Evolutionary conservation across 2,113 vertebrate genomes (phyloP).

Genomic region (Muntiacus reevesi): DNA sequence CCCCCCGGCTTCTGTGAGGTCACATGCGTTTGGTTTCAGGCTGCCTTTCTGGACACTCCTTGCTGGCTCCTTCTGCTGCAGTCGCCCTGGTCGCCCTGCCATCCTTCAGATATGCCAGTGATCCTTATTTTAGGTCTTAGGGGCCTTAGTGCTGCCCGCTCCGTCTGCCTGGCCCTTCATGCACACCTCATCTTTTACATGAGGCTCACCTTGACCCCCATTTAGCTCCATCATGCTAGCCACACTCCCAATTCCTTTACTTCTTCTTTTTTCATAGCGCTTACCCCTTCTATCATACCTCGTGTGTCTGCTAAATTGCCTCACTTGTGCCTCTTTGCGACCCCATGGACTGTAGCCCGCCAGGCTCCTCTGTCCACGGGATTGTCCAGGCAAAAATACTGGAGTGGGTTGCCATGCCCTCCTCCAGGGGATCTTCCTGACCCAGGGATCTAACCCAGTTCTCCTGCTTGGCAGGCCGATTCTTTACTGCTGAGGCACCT

Average conservation of each 20-base stretch:
- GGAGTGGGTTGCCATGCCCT: neutral
- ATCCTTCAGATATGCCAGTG: neutral
- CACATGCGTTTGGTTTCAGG: rapidly evolving
- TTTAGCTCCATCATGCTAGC: neutral
- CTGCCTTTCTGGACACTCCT: neutral
- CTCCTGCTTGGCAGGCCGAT: neutral
- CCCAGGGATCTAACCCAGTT: neutral
- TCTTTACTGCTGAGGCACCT: neutral
- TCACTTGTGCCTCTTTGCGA: neutral
- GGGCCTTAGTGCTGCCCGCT: neutral
- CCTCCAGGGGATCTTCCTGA: neutral
- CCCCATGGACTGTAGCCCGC: neutral
- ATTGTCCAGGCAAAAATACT: neutral
- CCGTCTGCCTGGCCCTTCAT: neutral
- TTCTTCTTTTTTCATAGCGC: neutral
- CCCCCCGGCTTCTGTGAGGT: neutral
- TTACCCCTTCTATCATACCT: neutral
- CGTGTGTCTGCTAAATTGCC: neutral
- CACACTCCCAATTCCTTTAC: neutral
- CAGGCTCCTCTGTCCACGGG: neutral
- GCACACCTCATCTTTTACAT: neutral
- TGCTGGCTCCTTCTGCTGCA: neutral
- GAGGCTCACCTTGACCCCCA: neutral
- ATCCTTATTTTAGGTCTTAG: neutral
- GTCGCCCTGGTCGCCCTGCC: neutral